Evolutionary conservation across 2,113 vertebrate genomes (phyloP).

Genomic region (Cryptomyrus ogoouensis): DNA sequence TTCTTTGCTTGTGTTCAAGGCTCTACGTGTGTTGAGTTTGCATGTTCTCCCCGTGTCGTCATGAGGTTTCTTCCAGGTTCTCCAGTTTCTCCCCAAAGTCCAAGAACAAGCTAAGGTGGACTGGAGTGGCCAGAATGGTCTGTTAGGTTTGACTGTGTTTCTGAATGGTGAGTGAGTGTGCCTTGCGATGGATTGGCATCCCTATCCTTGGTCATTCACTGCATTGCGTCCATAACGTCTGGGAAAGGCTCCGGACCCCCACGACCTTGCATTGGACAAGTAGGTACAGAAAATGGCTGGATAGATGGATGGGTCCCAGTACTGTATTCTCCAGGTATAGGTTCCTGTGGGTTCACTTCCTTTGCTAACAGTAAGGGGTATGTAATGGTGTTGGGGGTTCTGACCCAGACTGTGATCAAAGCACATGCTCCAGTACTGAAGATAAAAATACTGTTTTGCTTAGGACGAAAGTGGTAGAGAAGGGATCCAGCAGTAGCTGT

Average conservation of each 20-base stretch:
- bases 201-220: background rate
- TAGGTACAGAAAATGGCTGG: background rate
- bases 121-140: background rate
- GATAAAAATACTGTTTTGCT: background rate
- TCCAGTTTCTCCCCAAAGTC: background rate
- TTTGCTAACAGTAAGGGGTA: background rate
- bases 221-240: background rate
- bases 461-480: background rate
- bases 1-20: background rate
- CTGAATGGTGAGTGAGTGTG: background rate
- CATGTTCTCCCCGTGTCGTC: background rate
- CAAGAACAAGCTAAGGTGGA: background rate
- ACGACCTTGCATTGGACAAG: background rate
- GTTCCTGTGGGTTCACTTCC: background rate
- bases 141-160: background rate
- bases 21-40: background rate
- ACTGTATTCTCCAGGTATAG: background rate
- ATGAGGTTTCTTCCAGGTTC: background rate
- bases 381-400: background rate
- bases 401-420: background rate
- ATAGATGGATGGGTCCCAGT: background rate
- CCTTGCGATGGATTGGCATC: background rate
- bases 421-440: background rate
- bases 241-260: background rate
- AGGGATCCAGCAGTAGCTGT: slow-evolving; percentile 2